phyloP scores from a whole-genome alignment of 2,888 invertebrate species.

The Subacronicta megacephala region DNA sequence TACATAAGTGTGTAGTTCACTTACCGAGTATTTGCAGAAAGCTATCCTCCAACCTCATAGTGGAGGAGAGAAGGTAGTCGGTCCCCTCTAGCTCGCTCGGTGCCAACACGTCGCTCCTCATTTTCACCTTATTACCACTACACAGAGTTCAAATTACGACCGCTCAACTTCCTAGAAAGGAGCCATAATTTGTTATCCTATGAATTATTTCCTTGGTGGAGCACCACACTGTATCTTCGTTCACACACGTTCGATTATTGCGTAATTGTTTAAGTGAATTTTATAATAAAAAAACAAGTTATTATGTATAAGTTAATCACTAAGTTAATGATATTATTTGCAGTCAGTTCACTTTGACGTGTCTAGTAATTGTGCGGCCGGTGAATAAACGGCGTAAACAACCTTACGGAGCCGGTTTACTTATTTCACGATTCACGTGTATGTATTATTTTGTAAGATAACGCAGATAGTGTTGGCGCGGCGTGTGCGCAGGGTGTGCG shows the following conservation, averaged over 20 bases:
- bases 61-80: constrained; percentile 91
- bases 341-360: constrained; percentile 60
- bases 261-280: constrained; percentile 39
- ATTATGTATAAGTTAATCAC: constrained; percentile 22
- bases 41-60: constrained; percentile 90
- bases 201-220: constrained; percentile 51
- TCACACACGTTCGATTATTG: constrained; percentile 50
- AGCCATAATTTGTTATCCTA: constrained; percentile 59
- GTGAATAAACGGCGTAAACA: constrained; percentile 72
- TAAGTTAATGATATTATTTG: constrained; percentile 37
- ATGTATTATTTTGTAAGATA: constrained; percentile 66
- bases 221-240: constrained; percentile 55
- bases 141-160: constrained; percentile 64
- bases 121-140: constrained; percentile 69
- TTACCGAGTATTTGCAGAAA: constrained; percentile 91
- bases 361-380: constrained; percentile 60
- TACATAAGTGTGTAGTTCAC: constrained; percentile 60
- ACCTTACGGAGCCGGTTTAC: constrained; percentile 70
- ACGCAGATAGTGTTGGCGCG: constrained; percentile 54
- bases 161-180: constrained; percentile 50
- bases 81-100: constrained; percentile 90
- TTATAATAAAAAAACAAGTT: neutral
- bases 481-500: constrained; percentile 58
- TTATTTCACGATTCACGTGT: constrained; percentile 74
- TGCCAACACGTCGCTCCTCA: constrained; percentile 87